Evolutionary conservation across 2,113 vertebrate species (phyloP), one percentile per base, ranked within the genome.

Genomic region (Leucopsar rothschildi): DNA sequence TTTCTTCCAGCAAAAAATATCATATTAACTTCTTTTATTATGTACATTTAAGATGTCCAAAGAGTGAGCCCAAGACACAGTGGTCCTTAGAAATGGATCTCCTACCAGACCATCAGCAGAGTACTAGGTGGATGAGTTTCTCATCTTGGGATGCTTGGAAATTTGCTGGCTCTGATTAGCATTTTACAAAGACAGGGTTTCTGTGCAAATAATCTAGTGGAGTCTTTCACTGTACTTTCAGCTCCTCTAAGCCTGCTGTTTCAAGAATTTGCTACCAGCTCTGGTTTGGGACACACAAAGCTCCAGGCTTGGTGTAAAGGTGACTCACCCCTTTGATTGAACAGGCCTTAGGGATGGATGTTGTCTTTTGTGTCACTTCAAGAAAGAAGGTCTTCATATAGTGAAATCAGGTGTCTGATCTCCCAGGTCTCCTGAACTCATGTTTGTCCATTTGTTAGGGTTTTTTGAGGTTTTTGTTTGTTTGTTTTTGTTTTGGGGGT

Each of bases 231-330:
- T 0, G 0, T 50, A 15, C 40, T 61, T 68, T 37, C 57, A 65
- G 45, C 55, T 88, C 50, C 69, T 44, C 77, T 71, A 68, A 84
- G 35, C 52, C 39, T 75, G 19, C 3, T 70, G 12, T 52, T 84
- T 75, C 44, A 69, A 88, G 59, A 40, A 28, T 45, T 44, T 55
- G 50, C 64, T 53, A 27, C 8, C 49, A 73, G 31, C 42, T 55
- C 12, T 19, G 10, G 57, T 28, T 23, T 57, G 59, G 64, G 37
- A 50, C 42, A 42, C 64, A 15, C 20, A 63, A 28, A 81, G 49
- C 53, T 73, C 39, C 1, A 1, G 65, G 53, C 29, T 12, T 9
- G 3, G 5, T 1, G 0, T 50, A 29, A 61, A 20, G 42, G 13
- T 55, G 33, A 59, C 3, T 33, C 55, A 80, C 27, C 57, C 25